Evolutionary conservation across 2,113 vertebrate species (phyloP), one percentile per base, ranked within the genome.

Genomic region (Marmota monax): DNA sequence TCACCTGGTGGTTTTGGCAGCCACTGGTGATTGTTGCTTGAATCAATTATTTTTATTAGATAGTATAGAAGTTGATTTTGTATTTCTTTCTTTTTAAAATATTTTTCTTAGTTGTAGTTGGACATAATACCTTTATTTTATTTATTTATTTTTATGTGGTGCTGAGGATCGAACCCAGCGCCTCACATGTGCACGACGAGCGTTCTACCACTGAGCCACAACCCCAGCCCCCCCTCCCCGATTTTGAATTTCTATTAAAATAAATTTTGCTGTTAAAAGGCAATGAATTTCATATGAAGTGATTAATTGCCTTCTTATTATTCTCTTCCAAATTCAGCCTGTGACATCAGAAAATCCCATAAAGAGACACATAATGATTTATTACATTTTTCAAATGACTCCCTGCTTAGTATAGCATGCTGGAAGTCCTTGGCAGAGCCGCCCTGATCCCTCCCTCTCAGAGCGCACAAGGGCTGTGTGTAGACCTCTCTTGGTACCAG

Each of bases 401-500:
- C 70, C 61, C 27, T 23, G 37, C 0, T 67, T 23, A 8, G 11
- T 11, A 7, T 34, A 56, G 8, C 25, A 0, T 22, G 5, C 69
- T 17, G 34, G 39, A 5, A 16, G 2, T 12, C 51, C n/a, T 48
- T 0, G 8, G 29, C 2, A 10, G 48, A 17, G 25, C 13, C 13
- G 77, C 32, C 37, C 0, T 0, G 2, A 7, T 4, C 53, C 27
- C 32, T 14, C 53, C 13, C 16, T 23, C 67, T 14, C 42, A 72
- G 90, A 48, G 48, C 1, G 1, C 82, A 32, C 7, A 3, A 12
- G 37, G 11, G 23, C 7, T 7, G 0, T 20, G 37, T 2, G 11
- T 29, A 5, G 27, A 34, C 13, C 9, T 16, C 7, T 48, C 16
- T 69, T 0, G 0, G 7, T 7, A 3, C 2, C 22, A 1, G 58